Conservation (phyloP, 2,888 invertebrate species). For the Bellardia bayeri region DNA sequence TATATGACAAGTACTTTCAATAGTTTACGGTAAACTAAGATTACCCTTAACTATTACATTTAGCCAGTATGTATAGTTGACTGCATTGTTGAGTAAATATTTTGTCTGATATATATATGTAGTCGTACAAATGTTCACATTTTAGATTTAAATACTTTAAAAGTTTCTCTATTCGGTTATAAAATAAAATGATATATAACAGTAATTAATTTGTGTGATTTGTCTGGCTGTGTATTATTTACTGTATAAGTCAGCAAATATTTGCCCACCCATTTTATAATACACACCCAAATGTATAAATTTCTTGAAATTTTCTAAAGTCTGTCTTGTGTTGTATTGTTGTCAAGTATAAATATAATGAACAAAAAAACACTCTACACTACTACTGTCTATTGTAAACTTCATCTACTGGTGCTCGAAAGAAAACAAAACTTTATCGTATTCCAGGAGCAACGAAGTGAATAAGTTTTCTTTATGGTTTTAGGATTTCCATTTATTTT, state of each 20-base stretch:
- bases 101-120: no score
- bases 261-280: background rate
- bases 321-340: background rate
- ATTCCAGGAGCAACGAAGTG: background rate
- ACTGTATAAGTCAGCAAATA: constrained; percentile 16
- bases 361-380: background rate
- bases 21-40: background rate
- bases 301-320: constrained; percentile 5
- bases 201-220: constrained; percentile 51
- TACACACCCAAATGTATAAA: constrained; percentile 28
- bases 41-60: background rate
- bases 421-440: constrained; percentile 19
- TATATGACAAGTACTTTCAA: no score
- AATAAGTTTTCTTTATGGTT: constrained; percentile 22
- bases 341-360: constrained; percentile 7
- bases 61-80: no score
- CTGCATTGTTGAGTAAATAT: no score
- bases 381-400: background rate
- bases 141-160: background rate
- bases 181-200: constrained; percentile 43
- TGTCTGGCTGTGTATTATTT: background rate
- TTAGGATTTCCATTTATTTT: constrained; percentile 32
- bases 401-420: background rate
- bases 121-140: background rate
- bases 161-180: background rate